Conservation (phyloP, 2,888 invertebrate genomes). For the Cheilosia scutellata region DNA sequence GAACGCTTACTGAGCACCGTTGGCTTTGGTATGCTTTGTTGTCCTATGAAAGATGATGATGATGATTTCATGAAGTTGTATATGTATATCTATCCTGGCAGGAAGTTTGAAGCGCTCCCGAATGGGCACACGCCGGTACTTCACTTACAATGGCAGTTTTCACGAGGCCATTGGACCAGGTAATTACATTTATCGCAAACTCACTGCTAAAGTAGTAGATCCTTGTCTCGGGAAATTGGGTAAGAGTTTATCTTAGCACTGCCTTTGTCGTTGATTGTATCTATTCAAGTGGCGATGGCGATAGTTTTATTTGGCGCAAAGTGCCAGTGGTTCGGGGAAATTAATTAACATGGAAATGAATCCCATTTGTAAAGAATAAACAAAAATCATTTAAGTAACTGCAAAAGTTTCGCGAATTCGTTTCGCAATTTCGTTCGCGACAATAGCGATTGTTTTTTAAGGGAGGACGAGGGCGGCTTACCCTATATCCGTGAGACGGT, state of each 20-base stretch:
- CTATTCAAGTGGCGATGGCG: background rate
- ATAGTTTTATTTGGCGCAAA: conserved; percentile 28
- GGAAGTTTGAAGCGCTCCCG: conserved; percentile 77
- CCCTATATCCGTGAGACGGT: background rate
- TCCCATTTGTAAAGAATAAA: conserved; percentile 12
- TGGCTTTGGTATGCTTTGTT: conserved; percentile 22
- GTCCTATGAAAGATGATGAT: background rate
- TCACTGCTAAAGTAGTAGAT: background rate
- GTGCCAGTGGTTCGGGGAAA: conserved; percentile 4
- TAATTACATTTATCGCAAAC: conserved; percentile 72
- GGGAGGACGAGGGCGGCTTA: background rate
- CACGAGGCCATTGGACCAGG: conserved; percentile 81
- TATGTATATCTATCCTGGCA: conserved; percentile 19
- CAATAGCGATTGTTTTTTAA: conserved; percentile 10
- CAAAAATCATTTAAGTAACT: conserved; percentile 19
- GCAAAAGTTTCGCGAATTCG: conserved; percentile 24
- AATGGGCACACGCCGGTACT: conserved; percentile 77
- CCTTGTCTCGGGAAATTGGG: conserved; percentile 4
- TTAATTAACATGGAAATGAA: conserved; percentile 50
- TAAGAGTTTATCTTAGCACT: conserved; percentile 40
- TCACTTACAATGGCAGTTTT: conserved; percentile 80
- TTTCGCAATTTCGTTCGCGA: conserved; percentile 2
- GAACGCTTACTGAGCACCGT: conserved; percentile 25
- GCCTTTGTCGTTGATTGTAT: conserved; percentile 20
- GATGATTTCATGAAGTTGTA: conserved; percentile 30